Evolutionary conservation across 2,888 invertebrate genomes (phyloP).

Genomic region (Drosophila demipolita): DNA sequence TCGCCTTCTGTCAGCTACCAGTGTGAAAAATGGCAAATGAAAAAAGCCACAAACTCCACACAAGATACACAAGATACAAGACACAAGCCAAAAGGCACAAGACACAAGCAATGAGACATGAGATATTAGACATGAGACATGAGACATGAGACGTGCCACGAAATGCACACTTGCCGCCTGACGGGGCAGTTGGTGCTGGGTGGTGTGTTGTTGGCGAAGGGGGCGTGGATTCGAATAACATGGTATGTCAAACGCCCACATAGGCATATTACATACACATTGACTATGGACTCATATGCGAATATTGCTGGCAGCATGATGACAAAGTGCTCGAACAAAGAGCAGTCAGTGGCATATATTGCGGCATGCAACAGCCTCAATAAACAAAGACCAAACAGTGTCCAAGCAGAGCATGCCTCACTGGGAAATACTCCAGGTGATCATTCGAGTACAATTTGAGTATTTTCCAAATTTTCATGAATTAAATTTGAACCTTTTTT

Average conservation of each 20-base stretch:
- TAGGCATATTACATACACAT: neutral
- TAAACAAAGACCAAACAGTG: neutral
- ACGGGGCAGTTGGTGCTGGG: neutral
- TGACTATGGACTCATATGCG: constrained; percentile 11
- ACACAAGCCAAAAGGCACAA: neutral
- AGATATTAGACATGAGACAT: constrained; percentile 2
- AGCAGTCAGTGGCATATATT: constrained; percentile 28
- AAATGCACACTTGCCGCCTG: constrained; percentile 33
- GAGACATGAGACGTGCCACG: constrained; percentile 38
- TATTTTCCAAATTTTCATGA: neutral
- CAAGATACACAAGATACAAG: constrained; percentile 6
- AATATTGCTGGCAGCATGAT: constrained; percentile 14
- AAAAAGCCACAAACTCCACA: constrained; percentile 42
- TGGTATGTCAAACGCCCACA: constrained; percentile 47
- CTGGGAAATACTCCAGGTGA: neutral
- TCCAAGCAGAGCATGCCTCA: neutral
- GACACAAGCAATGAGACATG: constrained; percentile 5
- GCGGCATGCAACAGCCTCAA: constrained; percentile 40
- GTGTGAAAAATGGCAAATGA: constrained; percentile 61
- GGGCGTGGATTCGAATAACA: constrained; percentile 19
- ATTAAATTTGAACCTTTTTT: neutral
- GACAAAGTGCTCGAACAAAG: constrained; percentile 36
- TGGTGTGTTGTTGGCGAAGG: neutral
- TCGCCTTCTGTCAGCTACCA: constrained; percentile 39
- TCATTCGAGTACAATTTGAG: no score